Base-by-base conservation (phyloP, 2,113 vertebrate genomes). In the Crotalus helleri region DNA sequence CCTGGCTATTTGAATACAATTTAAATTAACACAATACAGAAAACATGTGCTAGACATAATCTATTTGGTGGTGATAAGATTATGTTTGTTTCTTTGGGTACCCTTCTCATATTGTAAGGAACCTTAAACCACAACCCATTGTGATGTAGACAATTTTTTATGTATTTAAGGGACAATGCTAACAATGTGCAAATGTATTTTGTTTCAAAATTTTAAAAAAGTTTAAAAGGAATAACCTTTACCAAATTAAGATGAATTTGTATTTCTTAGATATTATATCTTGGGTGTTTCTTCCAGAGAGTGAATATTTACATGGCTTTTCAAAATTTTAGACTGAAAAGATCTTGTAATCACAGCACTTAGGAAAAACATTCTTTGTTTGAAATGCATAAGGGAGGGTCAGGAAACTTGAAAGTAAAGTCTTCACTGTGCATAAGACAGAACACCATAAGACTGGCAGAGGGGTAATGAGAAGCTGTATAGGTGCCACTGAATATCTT, bases 1-100 rank as follows among this genome's bases (percentile, higher is more conserved):
- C 88, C 39, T 55, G 39, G 88, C 4, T 23, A 95, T 93, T 94
- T 93, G 55, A 91, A 89, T 93, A 59, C 91, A 24, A 69, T 96
- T 74, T 96, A 97, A 59, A 92, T 90, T 86, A 91, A 90, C 0
- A 23, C 23, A 86, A 21, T 86, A 86, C 33, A 49, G 85, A 24
- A 86, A 86, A 8, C 85, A 86, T 4, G 9, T 49, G 10, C 85
- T 39, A 86, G 85, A 24, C 4, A 86, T 8, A 46, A 85, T 24
- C 69, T 33, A 33, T 74, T 74, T 74, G 15, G n/a, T 74, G 64
- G 29, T 69, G 64, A 15, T n/a, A n/a, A n/a, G 29, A 12, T 33
- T 69, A 3, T 74, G 1, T 33, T 33, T 74, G 13, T 74, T 74
- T 33, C n/a, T 74, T 74, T 74, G 17, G 15, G 2, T 74, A 74